Base-by-base conservation (phyloP, 2,113 vertebrate species). In the Xerus inauris region DNA sequence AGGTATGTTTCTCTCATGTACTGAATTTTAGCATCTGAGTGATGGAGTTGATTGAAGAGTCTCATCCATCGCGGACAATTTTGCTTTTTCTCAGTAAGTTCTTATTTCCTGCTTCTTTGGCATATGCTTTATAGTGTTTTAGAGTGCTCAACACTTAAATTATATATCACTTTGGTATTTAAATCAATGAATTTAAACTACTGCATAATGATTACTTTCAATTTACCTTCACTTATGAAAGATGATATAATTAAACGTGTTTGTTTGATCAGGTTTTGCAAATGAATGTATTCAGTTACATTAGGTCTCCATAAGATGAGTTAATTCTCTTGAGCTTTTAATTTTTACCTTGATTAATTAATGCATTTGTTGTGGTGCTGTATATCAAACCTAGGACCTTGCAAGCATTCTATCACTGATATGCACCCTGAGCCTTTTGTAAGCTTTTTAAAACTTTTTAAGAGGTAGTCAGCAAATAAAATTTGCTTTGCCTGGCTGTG, bases 181-280 rank as follows among this genome's bases (percentile, higher is more conserved):
- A 96, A 97, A 97, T 97, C 96, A 94, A 95, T 96, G 97, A 96
- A 94, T 97, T 95, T 96, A 94, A 97, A 97, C 59, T 73, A 95
- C 92, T 88, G 62, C 45, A 94, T 73, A 95, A 95, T 97, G 87
- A 96, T 97, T 91, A 88, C 94, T 96, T 97, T 92, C 92, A 97
- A 95, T 97, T 92, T 96, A 67, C 40, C 77, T 94, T 97, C 95
- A 80, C 79, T 97, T 96, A 96, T 75, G 88, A 75, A 96, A 83
- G 85, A 96, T 91, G 95, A 94, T 84, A 89, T 96, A 93, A 96
- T 96, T 97, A 95, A 96, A 90, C 64, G 65, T 94, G 75, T 96
- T 94, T 97, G 94, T 96, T 95, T 86, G 86, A 96, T 91, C 82
- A 40, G 35, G 81, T 86, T 89, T 97, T 93, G 80, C 65, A 96